Evolutionary conservation across 1,140 invertebrate species (phyloP), one percentile per base, ranked within the genome.

Genomic region (Aphelenchoides fujianensis): DNA sequence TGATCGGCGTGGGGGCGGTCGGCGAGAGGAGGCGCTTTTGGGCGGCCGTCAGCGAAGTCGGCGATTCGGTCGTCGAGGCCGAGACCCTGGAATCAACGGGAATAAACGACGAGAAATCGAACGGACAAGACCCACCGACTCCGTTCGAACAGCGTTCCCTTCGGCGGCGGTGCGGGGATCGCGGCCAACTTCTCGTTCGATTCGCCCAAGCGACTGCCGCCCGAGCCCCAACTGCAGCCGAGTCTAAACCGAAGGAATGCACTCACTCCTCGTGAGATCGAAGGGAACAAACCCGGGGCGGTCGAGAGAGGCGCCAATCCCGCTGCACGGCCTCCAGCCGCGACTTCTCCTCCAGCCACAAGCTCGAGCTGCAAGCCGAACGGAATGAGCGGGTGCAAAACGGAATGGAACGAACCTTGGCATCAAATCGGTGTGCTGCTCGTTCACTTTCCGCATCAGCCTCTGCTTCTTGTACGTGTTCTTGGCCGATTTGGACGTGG

Each of bases 301-400:
- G 82, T 9, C 82, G 57, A 7, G 75, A 81, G 16, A 79, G 61
- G 12, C 82, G 74, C 82, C 82, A 83, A 59, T 83, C 82, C 7
- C 82, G 74, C 52, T 83, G 82, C 23, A 83, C 82, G 16, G 82
- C 82, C 54, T 84, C 82, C 27, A 83, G 73, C 3, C 82, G 70
- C 3, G 79, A 80, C 32, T 78, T 70, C 57, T 83, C 82, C 70
- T 83, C 82, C 16, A 66, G 31, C 63, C 63, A 66, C 31, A 66
- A 31, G 31, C 63, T 66, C 34, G 63, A 34, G 32, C 63, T 66
- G 16, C 2, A 66, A 66, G 31, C 63, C 23, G 27, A 23, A 41
- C 12, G 27, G 28, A 30, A 59, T 7, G 28, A 7, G 53, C 16
- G 2, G 3, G 12, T 66, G 37, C 23, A 35, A 66, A 0, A 1